A percentile compares a stretch with the other conserved stretches of the same genome.
Conservation (phyloP, 2,888 invertebrate genomes). For the Watsonalla cultraria region DNA sequence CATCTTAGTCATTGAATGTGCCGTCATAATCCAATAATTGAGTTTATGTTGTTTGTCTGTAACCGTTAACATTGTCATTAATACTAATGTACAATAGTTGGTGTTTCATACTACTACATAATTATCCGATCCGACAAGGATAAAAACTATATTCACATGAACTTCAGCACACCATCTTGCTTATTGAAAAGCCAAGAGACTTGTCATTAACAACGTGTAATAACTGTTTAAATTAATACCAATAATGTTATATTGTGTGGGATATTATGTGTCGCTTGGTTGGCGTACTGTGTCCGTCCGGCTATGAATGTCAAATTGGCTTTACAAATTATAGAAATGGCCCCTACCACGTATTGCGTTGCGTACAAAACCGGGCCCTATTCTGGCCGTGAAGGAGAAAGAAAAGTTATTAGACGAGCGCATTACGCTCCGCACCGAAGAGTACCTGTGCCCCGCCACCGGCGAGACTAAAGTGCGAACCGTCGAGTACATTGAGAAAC, state of each 20-base stretch:
- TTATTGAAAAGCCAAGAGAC: neutral
- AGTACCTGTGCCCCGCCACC: slow-evolving; percentile 90
- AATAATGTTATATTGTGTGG: slow-evolving; percentile 33
- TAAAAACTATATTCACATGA: too few relatives aligned
- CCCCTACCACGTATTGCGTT: slow-evolving; percentile 91
- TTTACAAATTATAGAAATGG: slow-evolving; percentile 79
- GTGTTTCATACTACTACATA: slow-evolving; percentile 26
- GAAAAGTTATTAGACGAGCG: slow-evolving; percentile 94
- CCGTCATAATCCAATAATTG: slow-evolving; percentile 46
- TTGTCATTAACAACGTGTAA: slow-evolving; percentile 4
- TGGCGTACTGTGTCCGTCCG: slow-evolving; percentile 48
- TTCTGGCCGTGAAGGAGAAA: slow-evolving; percentile 90
- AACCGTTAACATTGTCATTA: slow-evolving; percentile 61
- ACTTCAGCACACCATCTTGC: neutral
- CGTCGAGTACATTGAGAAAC: slow-evolving; percentile 96
- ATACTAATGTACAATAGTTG: slow-evolving; percentile 35
- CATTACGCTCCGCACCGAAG: slow-evolving; percentile 92
- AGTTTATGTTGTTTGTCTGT: slow-evolving; percentile 47
- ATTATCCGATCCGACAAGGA: neutral
- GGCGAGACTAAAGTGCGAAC: slow-evolving; percentile 93
- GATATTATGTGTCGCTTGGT: slow-evolving; percentile 59
- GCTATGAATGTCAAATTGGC: slow-evolving; percentile 73
- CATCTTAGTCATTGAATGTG: slow-evolving; percentile 34
- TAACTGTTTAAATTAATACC: slow-evolving; percentile 31
- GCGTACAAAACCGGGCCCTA: slow-evolving; percentile 90